phyloP scores from a whole-genome alignment of 2,113 vertebrate species.

The Empidonax traillii region DNA sequence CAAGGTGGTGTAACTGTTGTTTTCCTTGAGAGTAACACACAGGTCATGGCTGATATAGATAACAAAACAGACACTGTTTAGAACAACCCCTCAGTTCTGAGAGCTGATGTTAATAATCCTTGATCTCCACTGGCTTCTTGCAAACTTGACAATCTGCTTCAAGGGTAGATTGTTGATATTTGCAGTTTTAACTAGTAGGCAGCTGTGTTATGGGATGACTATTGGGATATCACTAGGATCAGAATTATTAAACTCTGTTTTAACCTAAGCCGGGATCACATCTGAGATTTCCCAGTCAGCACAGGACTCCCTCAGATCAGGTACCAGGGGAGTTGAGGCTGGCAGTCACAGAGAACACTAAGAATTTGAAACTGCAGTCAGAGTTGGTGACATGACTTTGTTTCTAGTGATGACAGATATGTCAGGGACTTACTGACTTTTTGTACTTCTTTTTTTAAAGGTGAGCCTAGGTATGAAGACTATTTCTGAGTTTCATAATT shows the following conservation, averaged over 20 bases:
- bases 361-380: neutral
- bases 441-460: neutral
- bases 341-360: neutral
- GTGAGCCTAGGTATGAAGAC: neutral
- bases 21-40: slow-evolving; percentile 9
- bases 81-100: neutral
- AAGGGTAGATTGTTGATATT: neutral
- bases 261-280: neutral
- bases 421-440: neutral
- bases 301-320: neutral
- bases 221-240: neutral
- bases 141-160: neutral
- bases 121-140: neutral
- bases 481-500: neutral
- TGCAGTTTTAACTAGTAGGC: neutral
- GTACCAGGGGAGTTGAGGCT: neutral
- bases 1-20: slow-evolving; percentile 9
- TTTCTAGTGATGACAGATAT: neutral
- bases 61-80: neutral
- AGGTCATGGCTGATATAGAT: neutral
- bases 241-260: neutral
- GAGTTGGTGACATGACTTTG: neutral
- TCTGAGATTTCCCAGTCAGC: neutral
- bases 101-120: neutral
- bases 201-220: accelerated